These are phyloP conservation scores for Rapana venosa DNA, from an alignment of 2,888 invertebrate genomes.

Conservation along the genomic window DNA sequence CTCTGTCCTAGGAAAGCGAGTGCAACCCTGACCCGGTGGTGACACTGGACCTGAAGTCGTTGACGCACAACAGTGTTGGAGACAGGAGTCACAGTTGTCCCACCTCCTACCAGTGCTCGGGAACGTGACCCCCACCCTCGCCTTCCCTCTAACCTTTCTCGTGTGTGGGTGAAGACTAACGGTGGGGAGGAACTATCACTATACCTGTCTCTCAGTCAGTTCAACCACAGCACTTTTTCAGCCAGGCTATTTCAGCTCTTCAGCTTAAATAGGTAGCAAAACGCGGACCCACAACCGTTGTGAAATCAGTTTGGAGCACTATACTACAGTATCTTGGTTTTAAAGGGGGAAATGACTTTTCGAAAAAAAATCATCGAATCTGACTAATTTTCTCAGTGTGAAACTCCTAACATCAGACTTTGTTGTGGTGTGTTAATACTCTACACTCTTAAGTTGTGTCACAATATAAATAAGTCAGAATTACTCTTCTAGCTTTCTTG, in stretches of 20 bases:
- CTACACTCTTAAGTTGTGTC: no score
- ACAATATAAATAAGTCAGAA: no score
- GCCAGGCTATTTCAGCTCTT: neutral
- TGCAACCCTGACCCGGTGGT: slow-evolving; percentile 39
- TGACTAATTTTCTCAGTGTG: neutral
- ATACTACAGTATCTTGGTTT: neutral
- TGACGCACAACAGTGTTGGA: neutral
- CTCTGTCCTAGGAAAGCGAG: slow-evolving; percentile 33
- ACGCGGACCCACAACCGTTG: neutral
- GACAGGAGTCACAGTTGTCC: neutral
- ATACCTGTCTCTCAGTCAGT: neutral
- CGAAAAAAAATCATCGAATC: neutral
- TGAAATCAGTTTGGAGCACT: neutral
- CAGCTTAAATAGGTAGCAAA: slow-evolving; percentile 11
- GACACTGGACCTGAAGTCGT: slow-evolving; percentile 33
- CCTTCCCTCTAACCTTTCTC: neutral
- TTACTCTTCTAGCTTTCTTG: no score
- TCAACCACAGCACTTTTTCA: neutral
- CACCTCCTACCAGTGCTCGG: slow-evolving; percentile 16
- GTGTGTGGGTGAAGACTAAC: neutral
- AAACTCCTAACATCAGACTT: neutral
- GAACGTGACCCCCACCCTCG: slow-evolving; percentile 17
- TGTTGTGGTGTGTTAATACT: neutral
- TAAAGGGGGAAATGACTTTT: neutral
- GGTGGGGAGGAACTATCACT: no score